Evolutionary conservation across 2,113 vertebrate species (phyloP).

Genomic region (Cryptotis parvus): DNA sequence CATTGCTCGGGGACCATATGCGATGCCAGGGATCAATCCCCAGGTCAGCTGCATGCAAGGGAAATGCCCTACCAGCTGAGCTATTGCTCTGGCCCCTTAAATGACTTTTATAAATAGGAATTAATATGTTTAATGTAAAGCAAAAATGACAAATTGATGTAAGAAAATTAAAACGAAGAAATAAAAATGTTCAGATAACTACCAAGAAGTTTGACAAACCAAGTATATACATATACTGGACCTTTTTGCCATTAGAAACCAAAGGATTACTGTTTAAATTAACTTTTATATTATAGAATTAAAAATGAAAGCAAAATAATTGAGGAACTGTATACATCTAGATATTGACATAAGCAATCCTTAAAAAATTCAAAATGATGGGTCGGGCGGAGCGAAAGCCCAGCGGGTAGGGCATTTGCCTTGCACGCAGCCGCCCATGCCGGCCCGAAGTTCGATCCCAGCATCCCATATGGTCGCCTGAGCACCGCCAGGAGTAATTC

Average conservation of each 20-base stretch:
- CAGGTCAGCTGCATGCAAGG: no score
- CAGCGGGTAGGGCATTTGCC: no score
- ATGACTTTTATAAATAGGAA: neutral
- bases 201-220: neutral
- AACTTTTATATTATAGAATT: conserved; percentile 11
- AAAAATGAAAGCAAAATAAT: conserved; percentile 21
- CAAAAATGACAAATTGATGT: neutral
- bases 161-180: conserved; percentile 32
- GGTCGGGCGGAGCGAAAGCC: no score
- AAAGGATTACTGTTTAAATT: neutral
- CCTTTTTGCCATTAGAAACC: conserved; percentile 5
- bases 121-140: neutral
- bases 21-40: no score
- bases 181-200: conserved; percentile 29
- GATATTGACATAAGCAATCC: neutral
- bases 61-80: no score
- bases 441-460: no score
- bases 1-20: no score
- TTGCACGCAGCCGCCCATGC: no score
- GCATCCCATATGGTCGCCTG: no score
- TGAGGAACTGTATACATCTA: neutral
- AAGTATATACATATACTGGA: neutral
- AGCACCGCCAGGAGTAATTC: no score
- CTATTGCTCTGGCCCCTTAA: neutral
- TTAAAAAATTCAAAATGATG: no score